Evolutionary conservation across 2,888 invertebrate genomes (phyloP), one percentile per base, ranked within the genome.

Genomic region (Epirrhoe tristata): DNA sequence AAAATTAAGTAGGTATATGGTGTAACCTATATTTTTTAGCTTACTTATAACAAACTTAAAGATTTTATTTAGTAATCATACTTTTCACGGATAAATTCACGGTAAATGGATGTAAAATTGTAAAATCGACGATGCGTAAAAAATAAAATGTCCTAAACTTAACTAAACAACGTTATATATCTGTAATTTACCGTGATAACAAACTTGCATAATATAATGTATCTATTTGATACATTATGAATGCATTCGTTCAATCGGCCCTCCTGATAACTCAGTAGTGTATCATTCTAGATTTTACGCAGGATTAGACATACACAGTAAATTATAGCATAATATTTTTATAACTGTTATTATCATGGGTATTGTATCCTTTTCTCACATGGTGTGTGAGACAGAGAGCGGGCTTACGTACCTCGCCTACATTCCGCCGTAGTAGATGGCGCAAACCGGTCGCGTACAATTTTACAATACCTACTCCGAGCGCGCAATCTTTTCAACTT

Each of bases 361-460:
- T 39, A 14, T n/a, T 39, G 12, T 16, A 32, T 59, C 59, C 31
- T 31, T 59, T 43, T 63, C 51, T 52, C 55, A 16, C 51, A 32
- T 53, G 48, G 39, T 63, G 17, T 61, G 68, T 34, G 61, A 0
- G 64, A 62, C 34, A 24, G 61, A 68, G 61, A 64, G 73, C 69
- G 72, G 73, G 64, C 70, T 72, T 56, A 55, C 46, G 32, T 60
- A 48, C 60, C 64, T 67, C 60, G 58, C 53, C 53, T 69, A 83
- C 89, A 89, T 87, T 89, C 86, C 85, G 83, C 71, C 79, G 76
- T 73, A 82, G 85, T 82, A 70, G 76, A 81, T 78, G 80, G 77
- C 79, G 82, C 82, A 82, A 78, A 79, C 71, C 82, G 83, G 86
- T 78, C 87, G 90, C 81, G 86, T 85, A 76, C 73, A 71, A 65